Evolutionary conservation across 2,113 vertebrate species (phyloP).

Genomic region (Silurus meridionalis): DNA sequence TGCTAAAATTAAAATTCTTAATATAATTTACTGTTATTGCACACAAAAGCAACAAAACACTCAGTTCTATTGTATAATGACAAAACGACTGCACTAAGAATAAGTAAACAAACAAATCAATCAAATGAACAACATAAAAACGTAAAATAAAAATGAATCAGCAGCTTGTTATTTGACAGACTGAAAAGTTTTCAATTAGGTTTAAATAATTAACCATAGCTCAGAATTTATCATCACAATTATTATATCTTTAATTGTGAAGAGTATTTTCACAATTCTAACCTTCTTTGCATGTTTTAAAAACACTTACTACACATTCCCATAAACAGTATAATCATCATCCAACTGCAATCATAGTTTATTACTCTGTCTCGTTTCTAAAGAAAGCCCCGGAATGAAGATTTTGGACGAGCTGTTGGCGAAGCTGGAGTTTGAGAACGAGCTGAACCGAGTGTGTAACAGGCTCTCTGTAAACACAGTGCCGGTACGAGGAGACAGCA

Average conservation of each 20-base stretch:
- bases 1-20: not conserved
- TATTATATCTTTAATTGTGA: not conserved
- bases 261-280: not conserved
- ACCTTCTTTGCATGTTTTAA: not conserved
- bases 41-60: not conserved
- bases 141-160: not conserved
- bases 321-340: not conserved
- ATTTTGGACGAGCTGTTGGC: conserved; percentile 34
- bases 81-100: not conserved
- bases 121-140: not conserved
- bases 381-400: conserved; percentile 19
- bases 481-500: not conserved
- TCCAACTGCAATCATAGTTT: not conserved
- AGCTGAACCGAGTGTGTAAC: conserved; percentile 36
- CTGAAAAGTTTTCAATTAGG: not conserved
- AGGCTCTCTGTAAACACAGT: not conserved
- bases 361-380: not conserved
- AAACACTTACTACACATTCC: not conserved
- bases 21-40: not conserved
- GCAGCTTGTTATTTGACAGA: not conserved
- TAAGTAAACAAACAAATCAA: not conserved
- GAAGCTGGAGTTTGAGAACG: conserved; percentile 53
- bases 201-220: not conserved
- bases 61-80: not conserved
- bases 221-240: not conserved